Conservation (phyloP, 37 sponge, comb jelly and placozoan genomes). For the Chondrilla cf. caribensis region DNA sequence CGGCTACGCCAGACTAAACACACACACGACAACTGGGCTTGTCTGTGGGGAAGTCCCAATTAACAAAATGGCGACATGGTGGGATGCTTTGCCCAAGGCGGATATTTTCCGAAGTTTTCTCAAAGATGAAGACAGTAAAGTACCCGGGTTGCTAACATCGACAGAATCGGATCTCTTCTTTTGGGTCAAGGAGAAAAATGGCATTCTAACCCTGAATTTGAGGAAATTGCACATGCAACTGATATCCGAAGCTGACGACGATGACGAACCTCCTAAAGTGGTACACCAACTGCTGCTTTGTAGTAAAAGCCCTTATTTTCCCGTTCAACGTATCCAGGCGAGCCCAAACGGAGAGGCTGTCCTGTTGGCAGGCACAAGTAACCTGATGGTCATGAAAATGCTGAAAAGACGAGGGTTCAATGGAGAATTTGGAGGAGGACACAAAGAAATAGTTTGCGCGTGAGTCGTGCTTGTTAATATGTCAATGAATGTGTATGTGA, state of each 20-base stretch:
- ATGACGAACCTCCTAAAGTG: not conserved
- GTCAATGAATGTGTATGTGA: too few species aligned
- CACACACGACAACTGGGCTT: too few species aligned
- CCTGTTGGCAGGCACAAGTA: not conserved
- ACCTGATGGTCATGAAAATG: not conserved
- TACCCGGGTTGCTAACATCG: not conserved
- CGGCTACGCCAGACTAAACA: too few species aligned
- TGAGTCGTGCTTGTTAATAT: too few species aligned
- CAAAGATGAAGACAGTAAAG: not conserved
- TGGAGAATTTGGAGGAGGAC: constrained; percentile 24
- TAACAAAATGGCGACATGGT: constrained; percentile 6
- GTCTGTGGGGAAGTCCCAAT: too few species aligned
- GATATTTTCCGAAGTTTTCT: not conserved
- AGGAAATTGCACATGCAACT: not conserved
- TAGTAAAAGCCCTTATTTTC: not conserved
- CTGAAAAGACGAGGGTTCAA: not conserved
- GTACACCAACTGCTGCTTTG: not conserved
- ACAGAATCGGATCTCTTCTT: not conserved
- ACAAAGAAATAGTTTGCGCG: not conserved
- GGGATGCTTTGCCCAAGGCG: not conserved
- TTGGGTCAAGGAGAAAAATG: not conserved
- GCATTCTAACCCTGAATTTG: not conserved
- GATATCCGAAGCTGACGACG: not conserved
- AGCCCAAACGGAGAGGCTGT: constrained; percentile 1
- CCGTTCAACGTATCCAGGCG: not conserved